These are phyloP conservation scores for Cichlasoma orientale DNA, from an alignment of 2,797 vertebrate genomes.

Conservation along the genomic window DNA sequence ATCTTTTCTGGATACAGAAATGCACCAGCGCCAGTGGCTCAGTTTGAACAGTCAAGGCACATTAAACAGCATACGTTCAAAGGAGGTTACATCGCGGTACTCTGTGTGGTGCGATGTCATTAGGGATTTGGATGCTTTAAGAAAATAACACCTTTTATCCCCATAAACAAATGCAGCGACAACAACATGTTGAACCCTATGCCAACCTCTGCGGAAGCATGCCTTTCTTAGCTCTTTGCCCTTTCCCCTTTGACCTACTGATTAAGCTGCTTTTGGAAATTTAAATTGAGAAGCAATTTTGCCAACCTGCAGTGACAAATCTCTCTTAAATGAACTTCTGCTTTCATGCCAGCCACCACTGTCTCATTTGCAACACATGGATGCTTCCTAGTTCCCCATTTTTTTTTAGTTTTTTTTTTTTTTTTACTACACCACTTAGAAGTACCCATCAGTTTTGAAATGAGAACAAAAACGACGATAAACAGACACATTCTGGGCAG, in stretches of 20 bases:
- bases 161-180: slow-evolving; percentile 31
- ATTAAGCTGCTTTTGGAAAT: slow-evolving; percentile 72
- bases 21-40: neutral
- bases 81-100: neutral
- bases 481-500: neutral
- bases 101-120: neutral
- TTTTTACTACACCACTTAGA: slow-evolving; percentile 18
- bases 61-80: neutral
- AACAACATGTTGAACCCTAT: slow-evolving; percentile 36
- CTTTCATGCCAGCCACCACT: slow-evolving; percentile 5
- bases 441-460: slow-evolving; percentile 23
- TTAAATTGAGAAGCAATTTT: slow-evolving; percentile 64
- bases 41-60: neutral
- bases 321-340: slow-evolving; percentile 42
- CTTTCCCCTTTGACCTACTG: slow-evolving; percentile 71
- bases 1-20: neutral
- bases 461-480: neutral
- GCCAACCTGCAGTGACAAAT: slow-evolving; percentile 52
- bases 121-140: slow-evolving; percentile 1
- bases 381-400: slow-evolving; percentile 4
- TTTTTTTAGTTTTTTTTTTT: neutral
- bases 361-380: slow-evolving; percentile 9
- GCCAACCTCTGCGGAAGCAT: slow-evolving; percentile 7
- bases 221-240: neutral
- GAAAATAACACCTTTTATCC: slow-evolving; percentile 9